phyloP scores from a whole-genome alignment of 2,113 vertebrate species.

The Reinhardtius hippoglossoides region DNA sequence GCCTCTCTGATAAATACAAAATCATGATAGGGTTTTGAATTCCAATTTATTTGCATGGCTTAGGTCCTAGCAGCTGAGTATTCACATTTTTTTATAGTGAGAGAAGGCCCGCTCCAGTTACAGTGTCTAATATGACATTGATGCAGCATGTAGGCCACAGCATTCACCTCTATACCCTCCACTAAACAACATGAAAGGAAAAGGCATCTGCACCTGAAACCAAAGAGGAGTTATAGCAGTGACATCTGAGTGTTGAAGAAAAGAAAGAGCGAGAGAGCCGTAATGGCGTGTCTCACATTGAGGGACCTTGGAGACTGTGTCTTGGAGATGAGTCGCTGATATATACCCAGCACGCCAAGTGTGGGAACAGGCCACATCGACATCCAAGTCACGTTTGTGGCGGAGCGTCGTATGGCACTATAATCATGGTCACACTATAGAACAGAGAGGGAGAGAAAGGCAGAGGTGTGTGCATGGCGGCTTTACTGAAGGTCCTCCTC shows the following conservation, averaged over 20 bases:
- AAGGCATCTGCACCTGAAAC: constrained; percentile 30
- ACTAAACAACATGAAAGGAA: constrained; percentile 32
- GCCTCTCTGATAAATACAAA: neutral
- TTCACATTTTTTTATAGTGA: neutral
- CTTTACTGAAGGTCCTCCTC: constrained; percentile 36
- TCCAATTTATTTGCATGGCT: neutral
- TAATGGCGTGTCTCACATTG: constrained; percentile 75
- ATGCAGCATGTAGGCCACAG: constrained; percentile 11
- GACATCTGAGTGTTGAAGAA: constrained; percentile 41
- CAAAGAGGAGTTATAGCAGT: constrained; percentile 30
- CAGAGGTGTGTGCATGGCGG: constrained; percentile 10
- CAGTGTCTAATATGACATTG: constrained; percentile 27
- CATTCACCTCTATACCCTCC: constrained; percentile 16
- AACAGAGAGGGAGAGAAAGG: constrained; percentile 20
- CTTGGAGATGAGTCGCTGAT: constrained; percentile 75
- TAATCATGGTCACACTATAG: constrained; percentile 69
- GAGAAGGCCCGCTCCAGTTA: neutral
- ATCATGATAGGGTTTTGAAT: neutral
- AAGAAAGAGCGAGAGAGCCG: constrained; percentile 22
- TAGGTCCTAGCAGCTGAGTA: constrained; percentile 3
- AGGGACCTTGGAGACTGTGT: constrained; percentile 76
- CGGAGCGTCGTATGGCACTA: constrained; percentile 46
- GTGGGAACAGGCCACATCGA: constrained; percentile 47
- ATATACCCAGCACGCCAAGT: constrained; percentile 61
- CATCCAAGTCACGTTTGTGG: constrained; percentile 65